Evolutionary conservation across 2,888 invertebrate genomes (phyloP).

Genomic region (Tinea trinotella): DNA sequence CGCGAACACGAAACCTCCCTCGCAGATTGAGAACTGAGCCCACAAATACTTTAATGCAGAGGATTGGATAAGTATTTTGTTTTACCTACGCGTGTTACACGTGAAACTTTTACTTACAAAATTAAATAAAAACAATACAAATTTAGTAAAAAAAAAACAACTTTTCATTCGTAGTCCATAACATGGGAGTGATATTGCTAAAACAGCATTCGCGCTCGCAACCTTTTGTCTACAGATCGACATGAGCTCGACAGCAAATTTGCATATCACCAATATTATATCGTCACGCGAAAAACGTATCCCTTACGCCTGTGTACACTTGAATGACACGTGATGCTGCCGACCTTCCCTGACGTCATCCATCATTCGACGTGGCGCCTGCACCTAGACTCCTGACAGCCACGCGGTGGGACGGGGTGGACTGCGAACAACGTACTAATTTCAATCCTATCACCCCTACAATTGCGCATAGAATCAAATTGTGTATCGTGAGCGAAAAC

Average conservation of each 20-base stretch:
- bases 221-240: constrained; percentile 34
- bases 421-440: not conserved
- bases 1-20: not conserved
- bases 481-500: constrained; percentile 21
- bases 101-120: not conserved
- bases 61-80: constrained; percentile 12
- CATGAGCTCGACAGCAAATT: constrained; percentile 53
- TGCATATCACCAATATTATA: constrained; percentile 73
- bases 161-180: not conserved
- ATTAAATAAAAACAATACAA: not conserved
- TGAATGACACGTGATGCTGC: constrained; percentile 72
- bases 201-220: constrained; percentile 7
- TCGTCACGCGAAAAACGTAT: constrained; percentile 72
- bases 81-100: constrained; percentile 4
- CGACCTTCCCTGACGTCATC: constrained; percentile 71
- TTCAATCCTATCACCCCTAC: not conserved
- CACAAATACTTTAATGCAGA: constrained; percentile 6
- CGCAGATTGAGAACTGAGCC: constrained; percentile 12
- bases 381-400: constrained; percentile 62
- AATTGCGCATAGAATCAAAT: constrained; percentile 1
- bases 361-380: constrained; percentile 72
- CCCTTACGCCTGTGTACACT: constrained; percentile 73
- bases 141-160: not conserved
- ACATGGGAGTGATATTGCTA: constrained; percentile 6
- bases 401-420: constrained; percentile 2